These are phyloP conservation scores for Pachyramphus minor DNA, from an alignment of 2,113 vertebrate species.

Conservation along the genomic window DNA sequence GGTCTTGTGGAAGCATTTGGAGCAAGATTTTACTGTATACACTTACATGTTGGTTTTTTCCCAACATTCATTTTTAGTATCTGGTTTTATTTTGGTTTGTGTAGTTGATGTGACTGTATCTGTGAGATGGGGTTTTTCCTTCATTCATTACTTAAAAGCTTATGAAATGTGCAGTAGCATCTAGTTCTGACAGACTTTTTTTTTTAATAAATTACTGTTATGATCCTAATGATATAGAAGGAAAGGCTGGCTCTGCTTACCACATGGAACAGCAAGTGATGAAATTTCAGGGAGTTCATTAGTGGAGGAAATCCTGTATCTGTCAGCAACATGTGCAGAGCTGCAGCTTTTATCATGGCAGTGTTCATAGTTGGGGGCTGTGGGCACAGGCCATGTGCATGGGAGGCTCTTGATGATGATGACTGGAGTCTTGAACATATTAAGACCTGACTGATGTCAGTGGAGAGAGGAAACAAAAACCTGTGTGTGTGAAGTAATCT, in stretches of 20 bases:
- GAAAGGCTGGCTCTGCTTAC: neutral
- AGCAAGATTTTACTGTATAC: neutral
- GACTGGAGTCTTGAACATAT: neutral
- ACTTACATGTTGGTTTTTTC: neutral
- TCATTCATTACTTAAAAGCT: conserved; percentile 16
- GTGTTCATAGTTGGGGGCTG: neutral
- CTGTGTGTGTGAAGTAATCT: neutral
- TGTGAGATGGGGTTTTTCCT: neutral
- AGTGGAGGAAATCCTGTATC: neutral
- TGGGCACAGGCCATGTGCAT: neutral
- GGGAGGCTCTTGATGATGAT: neutral
- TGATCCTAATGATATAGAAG: neutral
- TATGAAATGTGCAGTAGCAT: neutral
- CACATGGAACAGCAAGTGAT: neutral
- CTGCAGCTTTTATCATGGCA: neutral
- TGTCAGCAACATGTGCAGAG: neutral
- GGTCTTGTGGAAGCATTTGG: neutral
- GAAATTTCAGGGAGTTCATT: neutral
- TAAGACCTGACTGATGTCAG: neutral
- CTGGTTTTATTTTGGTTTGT: neutral
- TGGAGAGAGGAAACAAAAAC: neutral
- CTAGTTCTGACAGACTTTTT: neutral
- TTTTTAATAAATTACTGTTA: neutral
- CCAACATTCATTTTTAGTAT: neutral
- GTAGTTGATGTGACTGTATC: neutral